phyloP scores from a whole-genome alignment of 2,113 vertebrate genomes.

The Gallinago jamesoni region DNA sequence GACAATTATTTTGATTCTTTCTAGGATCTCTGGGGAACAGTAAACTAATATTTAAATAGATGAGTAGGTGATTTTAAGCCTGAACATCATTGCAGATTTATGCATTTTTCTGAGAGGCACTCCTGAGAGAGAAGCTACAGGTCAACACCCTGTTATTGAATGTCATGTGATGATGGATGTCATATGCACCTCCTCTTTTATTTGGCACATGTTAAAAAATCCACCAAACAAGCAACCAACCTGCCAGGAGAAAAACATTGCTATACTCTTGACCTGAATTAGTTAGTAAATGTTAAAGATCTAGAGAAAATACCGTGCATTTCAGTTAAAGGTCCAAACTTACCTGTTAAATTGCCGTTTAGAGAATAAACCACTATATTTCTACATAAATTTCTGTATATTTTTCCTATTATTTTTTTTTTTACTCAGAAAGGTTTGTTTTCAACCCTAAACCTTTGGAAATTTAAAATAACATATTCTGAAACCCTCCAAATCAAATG shows the following conservation, averaged over 20 bases:
- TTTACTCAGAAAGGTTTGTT: background rate
- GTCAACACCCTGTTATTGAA: background rate
- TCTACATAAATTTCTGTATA: background rate
- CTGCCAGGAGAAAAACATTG: background rate
- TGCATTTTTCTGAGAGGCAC: background rate
- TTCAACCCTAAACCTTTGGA: background rate
- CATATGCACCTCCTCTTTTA: background rate
- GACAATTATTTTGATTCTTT: background rate
- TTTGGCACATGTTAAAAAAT: background rate
- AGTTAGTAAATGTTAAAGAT: background rate
- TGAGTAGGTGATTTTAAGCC: background rate
- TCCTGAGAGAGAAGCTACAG: background rate
- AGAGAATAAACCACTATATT: background rate
- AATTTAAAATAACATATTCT: background rate
- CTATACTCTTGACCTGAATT: background rate
- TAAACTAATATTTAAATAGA: background rate
- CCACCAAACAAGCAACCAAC: background rate
- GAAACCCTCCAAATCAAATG: background rate
- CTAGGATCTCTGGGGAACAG: background rate
- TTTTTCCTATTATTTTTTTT: background rate
- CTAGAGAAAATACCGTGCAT: background rate
- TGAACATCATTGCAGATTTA: background rate
- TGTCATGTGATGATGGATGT: background rate
- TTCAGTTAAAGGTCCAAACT: background rate
- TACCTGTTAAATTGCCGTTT: background rate